Conservation (phyloP, 2,797 vertebrate species). For the Crypturellus tataupa region DNA sequence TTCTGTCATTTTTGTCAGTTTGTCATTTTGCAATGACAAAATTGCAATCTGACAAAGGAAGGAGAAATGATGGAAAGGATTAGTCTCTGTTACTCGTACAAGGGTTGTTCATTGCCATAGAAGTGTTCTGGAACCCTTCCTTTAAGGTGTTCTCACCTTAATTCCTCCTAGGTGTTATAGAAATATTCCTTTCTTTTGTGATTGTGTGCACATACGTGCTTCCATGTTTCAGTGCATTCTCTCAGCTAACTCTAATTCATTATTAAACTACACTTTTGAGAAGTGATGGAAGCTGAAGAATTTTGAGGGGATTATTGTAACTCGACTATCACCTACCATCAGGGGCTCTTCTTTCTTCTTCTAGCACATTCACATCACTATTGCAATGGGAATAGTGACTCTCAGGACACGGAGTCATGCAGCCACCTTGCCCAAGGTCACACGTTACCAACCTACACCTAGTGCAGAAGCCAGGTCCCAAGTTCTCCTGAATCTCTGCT, state of each 20-base stretch:
- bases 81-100: neutral
- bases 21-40: too few relatives aligned
- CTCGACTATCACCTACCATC: neutral
- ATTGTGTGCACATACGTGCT: fast-evolving
- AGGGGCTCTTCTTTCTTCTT: neutral
- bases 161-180: neutral
- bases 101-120: neutral
- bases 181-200: neutral
- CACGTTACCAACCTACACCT: fast-evolving
- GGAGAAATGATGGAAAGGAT: neutral
- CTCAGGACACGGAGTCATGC: neutral
- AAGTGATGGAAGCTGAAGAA: neutral
- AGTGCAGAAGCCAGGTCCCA: neutral
- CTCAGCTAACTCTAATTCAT: neutral
- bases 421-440: neutral
- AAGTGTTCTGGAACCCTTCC: neutral
- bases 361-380: neutral
- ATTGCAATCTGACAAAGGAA: neutral
- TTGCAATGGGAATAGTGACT: neutral
- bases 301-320: neutral
- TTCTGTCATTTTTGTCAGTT: too few relatives aligned
- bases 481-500: neutral
- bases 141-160: neutral
- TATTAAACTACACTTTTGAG: neutral
- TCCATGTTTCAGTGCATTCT: neutral